These are phyloP conservation scores for Venustoraphidia nigricollis DNA, from an alignment of 2,888 invertebrate species.

Conservation along the genomic window DNA sequence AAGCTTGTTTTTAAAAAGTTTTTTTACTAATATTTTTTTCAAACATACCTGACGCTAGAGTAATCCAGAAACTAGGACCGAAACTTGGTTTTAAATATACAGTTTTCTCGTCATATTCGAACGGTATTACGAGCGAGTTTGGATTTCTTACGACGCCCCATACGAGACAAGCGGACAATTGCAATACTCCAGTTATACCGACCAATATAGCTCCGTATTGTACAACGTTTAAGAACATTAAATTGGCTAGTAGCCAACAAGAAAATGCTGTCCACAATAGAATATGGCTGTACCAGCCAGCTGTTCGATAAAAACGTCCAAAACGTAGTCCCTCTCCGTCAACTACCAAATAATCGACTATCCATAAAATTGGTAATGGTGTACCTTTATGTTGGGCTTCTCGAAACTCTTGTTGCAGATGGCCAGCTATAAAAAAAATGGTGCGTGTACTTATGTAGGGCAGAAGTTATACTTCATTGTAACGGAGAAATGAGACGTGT, in stretches of 20 bases:
- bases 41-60: slow-evolving; percentile 29
- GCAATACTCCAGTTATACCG: slow-evolving; percentile 30
- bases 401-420: slow-evolving; percentile 34
- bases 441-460: too few relatives aligned
- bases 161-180: slow-evolving; percentile 33
- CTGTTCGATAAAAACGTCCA: slow-evolving; percentile 36
- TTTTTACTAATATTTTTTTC: too few relatives aligned
- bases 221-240: slow-evolving; percentile 34
- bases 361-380: slow-evolving; percentile 41
- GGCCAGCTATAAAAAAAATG: slow-evolving; percentile 29
- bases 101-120: slow-evolving; percentile 27
- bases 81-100: slow-evolving; percentile 20
- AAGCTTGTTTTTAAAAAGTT: too few relatives aligned
- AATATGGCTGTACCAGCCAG: slow-evolving; percentile 43
- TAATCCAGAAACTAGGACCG: slow-evolving; percentile 36
- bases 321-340: slow-evolving; percentile 41
- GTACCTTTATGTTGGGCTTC: slow-evolving; percentile 35
- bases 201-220: slow-evolving; percentile 34
- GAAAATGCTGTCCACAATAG: slow-evolving; percentile 39
- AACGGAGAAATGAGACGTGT: too few relatives aligned
- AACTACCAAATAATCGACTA: slow-evolving; percentile 42
- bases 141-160: slow-evolving; percentile 35
- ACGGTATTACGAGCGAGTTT: slow-evolving; percentile 32
- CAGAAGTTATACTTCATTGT: too few relatives aligned
- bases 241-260: slow-evolving; percentile 36